These are phyloP conservation scores for Drosophila fungiperda DNA, from an alignment of 2,888 invertebrate species.

Conservation along the genomic window DNA sequence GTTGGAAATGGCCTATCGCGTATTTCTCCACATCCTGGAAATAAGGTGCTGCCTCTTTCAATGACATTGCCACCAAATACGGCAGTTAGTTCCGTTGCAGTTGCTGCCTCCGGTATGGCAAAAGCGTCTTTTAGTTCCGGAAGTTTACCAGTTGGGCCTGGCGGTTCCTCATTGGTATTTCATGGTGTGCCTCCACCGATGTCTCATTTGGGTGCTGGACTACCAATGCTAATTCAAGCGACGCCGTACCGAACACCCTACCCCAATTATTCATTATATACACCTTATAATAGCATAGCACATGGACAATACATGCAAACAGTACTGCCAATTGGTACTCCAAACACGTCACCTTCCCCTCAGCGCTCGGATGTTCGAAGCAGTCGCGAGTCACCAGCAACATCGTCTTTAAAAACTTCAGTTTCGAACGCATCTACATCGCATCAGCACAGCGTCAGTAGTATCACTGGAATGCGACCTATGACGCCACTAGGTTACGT, in stretches of 20 bases:
- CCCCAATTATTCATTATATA: constrained; percentile 88
- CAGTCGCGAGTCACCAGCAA: constrained; percentile 76
- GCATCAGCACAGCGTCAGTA: constrained; percentile 31
- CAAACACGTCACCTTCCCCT: constrained; percentile 89
- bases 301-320: constrained; percentile 90
- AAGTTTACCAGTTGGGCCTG: constrained; percentile 31
- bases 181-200: constrained; percentile 59
- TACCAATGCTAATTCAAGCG: constrained; percentile 83
- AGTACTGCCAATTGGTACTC: constrained; percentile 86
- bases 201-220: constrained; percentile 72
- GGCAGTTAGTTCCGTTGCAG: constrained; percentile 43
- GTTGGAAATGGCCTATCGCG: constrained; percentile 44
- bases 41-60: constrained; percentile 47
- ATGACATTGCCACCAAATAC: constrained; percentile 42
- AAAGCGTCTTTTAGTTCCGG: constrained; percentile 63
- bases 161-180: constrained; percentile 58
- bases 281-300: constrained; percentile 91
- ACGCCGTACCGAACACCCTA: constrained; percentile 83
- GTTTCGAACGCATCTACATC: constrained; percentile 38
- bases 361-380: constrained; percentile 86
- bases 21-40: constrained; percentile 50
- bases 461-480: constrained; percentile 55
- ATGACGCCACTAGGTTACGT: constrained; percentile 62
- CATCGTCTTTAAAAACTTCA: constrained; percentile 53
- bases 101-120: constrained; percentile 31